phyloP scores from a whole-genome alignment of 2,113 vertebrate genomes.

The Spilogale gracilis region DNA sequence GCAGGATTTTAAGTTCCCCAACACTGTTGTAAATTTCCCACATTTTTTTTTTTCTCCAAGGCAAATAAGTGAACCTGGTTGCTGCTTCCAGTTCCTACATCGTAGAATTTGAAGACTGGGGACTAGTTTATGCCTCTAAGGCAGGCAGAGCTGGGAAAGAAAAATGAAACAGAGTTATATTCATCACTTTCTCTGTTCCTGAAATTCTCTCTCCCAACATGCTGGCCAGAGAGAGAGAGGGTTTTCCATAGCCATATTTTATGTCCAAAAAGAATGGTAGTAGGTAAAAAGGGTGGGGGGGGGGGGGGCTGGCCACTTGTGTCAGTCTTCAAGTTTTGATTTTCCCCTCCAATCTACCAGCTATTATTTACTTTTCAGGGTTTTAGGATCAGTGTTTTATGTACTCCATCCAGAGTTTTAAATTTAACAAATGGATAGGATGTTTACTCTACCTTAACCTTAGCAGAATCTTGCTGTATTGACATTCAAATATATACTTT shows the following conservation, averaged over 20 bases:
- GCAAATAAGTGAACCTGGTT: background rate
- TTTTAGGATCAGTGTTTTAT: background rate
- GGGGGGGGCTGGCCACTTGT: accelerated
- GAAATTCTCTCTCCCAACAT: background rate
- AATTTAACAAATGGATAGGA: background rate
- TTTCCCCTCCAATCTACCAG: background rate
- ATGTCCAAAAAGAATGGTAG: too few relatives aligned
- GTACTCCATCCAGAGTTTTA: background rate
- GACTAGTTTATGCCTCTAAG: background rate
- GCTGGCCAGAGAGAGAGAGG: background rate
- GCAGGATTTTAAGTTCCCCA: background rate
- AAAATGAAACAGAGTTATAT: background rate
- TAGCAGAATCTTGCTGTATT: background rate
- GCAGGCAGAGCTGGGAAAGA: background rate
- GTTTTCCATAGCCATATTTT: background rate
- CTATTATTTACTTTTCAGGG: background rate
- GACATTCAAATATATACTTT: background rate
- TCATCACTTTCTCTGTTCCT: background rate
- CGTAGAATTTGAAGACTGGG: background rate
- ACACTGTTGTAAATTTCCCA: background rate
- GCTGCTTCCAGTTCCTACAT: background rate
- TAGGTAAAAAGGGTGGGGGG: accelerated
- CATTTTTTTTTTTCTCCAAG: background rate
- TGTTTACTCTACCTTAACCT: background rate
- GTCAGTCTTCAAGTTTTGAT: background rate